Base-by-base conservation (phyloP, 1,140 invertebrate species). In the Lepidurus couesii region DNA sequence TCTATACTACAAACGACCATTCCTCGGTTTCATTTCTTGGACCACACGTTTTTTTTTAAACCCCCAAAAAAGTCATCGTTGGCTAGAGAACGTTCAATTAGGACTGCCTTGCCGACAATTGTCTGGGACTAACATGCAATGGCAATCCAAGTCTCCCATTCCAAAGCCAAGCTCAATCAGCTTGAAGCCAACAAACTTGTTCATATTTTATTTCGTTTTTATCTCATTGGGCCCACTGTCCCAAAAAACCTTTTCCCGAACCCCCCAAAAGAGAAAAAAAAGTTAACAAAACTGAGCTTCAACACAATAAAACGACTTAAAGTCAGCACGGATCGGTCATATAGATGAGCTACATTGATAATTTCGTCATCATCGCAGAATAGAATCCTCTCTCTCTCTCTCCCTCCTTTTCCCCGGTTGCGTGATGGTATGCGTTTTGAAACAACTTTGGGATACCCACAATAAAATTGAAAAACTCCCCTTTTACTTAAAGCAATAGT, bases 341-440 rank as follows among this genome's bases (percentile, higher is more conserved):
- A 65, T 65, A 65, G 53, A 65, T 65, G 53, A 65, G 53, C 53
- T 65, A 65, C 53, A 65, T 65, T 65, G 53, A 65, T 65, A 65
- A n/a, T 65, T 65, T 65, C 53, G 13, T 65, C 53, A 65, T 65
- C 53, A 65, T 65, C 53, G 53, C 53, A 13, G 13, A 65, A 65
- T 21, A 13, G 53, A 65, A 65, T 65, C 53, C 53, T 65, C 53
- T 65, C 21, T 65, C 21, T 65, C 53, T 21, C 21, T 65, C 53
- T 65, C 53, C 53, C 53, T 65, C 53, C 53, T 16, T 21, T n/a
- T n/a, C 53, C 53, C 53, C 16, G 7, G 16, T 65, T 65, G 53
- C 53, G 53, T 65, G 53, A 13, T 65, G 53, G 53, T 65, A 65
- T 65, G 53, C 53, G 53, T 65, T 65, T 65, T 9, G 53, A 65